These are phyloP conservation scores for Tenualosa ilisha DNA, from an alignment of 2,797 vertebrate species.

Conservation along the genomic window DNA sequence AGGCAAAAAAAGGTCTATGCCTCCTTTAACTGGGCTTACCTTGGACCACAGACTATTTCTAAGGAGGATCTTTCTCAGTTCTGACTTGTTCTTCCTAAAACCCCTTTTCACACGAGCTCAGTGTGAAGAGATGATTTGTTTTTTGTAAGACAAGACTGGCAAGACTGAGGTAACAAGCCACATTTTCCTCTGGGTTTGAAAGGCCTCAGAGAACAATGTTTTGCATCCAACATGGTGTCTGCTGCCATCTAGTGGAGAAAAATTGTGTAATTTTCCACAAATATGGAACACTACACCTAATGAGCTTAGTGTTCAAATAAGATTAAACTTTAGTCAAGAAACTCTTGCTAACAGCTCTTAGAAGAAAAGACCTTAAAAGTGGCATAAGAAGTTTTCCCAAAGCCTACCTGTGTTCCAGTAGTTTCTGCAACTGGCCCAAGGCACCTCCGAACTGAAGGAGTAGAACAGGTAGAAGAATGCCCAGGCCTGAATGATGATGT, in stretches of 20 bases:
- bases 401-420: constrained; percentile 67
- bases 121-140: too few species aligned
- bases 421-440: constrained; percentile 71
- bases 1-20: too few species aligned
- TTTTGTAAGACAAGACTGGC: too few species aligned
- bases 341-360: background rate
- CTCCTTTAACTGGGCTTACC: too few species aligned
- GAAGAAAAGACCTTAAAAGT: background rate
- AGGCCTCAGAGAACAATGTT: background rate
- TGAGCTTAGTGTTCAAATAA: background rate
- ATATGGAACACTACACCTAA: background rate
- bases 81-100: too few species aligned
- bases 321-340: constrained; percentile 14
- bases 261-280: background rate
- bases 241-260: background rate
- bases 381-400: background rate
- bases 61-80: too few species aligned
- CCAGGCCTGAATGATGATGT: constrained; percentile 73
- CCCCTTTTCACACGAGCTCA: too few species aligned
- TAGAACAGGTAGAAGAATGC: constrained; percentile 73
- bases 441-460: constrained; percentile 66
- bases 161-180: too few species aligned
- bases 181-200: background rate
- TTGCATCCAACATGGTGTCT: background rate
- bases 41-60: too few species aligned